Percentiles rank a stretch among this genome's conserved stretches.
Conservation (phyloP, 2,113 vertebrate genomes). For the Serinus canaria region DNA sequence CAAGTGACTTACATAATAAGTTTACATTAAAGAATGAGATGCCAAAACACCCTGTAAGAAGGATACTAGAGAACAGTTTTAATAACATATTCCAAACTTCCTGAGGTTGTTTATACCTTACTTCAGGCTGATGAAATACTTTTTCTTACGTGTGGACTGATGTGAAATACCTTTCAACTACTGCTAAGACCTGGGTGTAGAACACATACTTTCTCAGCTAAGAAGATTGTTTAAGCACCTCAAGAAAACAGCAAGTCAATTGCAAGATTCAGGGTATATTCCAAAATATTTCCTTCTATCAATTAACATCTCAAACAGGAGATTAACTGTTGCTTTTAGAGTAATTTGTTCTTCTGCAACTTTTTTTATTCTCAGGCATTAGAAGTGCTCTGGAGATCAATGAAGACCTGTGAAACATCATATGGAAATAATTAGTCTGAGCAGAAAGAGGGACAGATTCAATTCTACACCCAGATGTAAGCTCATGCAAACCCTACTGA, state of each 20-base stretch:
- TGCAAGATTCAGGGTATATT: neutral
- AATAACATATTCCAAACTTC: slow-evolving; percentile 71
- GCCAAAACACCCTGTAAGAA: slow-evolving; percentile 34
- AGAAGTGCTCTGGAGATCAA: neutral
- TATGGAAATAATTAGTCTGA: neutral
- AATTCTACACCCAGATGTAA: neutral
- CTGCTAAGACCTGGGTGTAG: neutral
- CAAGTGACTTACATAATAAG: slow-evolving; percentile 4
- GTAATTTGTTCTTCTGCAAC: neutral
- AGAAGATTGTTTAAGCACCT: neutral
- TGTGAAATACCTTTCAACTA: slow-evolving; percentile 33
- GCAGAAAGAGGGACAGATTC: neutral
- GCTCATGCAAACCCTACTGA: neutral
- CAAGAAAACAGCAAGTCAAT: neutral
- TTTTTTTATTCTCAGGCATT: neutral
- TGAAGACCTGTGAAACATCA: neutral
- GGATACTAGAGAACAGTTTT: slow-evolving; percentile 49
- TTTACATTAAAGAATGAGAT: neutral
- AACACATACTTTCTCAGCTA: neutral
- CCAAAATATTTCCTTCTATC: neutral
- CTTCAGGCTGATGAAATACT: slow-evolving; percentile 54
- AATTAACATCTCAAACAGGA: neutral
- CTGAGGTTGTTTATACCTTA: slow-evolving; percentile 70
- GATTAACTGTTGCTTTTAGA: neutral
- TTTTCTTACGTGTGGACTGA: slow-evolving; percentile 29